phyloP scores from a whole-genome alignment of 2,888 invertebrate species.

The Drosophila gaucha region DNA sequence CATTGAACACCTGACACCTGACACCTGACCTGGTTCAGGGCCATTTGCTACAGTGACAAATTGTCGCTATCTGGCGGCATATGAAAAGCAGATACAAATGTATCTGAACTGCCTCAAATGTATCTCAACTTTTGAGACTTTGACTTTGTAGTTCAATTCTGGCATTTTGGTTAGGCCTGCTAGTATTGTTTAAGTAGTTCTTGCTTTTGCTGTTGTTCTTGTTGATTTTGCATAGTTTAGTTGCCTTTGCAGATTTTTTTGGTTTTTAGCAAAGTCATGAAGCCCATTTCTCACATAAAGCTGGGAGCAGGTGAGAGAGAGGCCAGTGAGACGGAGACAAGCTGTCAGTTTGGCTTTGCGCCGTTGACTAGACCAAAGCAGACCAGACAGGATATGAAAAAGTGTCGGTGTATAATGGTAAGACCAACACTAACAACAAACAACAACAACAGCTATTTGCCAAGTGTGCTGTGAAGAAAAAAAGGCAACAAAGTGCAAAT shows the following conservation, averaged over 20 bases:
- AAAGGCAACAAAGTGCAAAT: constrained; percentile 66
- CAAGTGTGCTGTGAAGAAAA: constrained; percentile 32
- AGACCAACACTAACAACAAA: constrained; percentile 51
- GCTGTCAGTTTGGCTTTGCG: constrained; percentile 64
- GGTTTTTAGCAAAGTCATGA: constrained; percentile 75
- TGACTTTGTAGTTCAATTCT: constrained; percentile 1
- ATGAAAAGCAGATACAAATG: constrained; percentile 8
- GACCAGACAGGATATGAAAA: constrained; percentile 78
- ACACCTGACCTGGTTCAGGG: constrained; percentile 74
- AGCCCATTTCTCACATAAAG: constrained; percentile 66
- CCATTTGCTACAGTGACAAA: constrained; percentile 66
- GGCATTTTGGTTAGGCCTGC: constrained; percentile 40
- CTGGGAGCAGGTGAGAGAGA: not conserved
- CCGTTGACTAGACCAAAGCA: constrained; percentile 59
- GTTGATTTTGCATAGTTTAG: constrained; percentile 59
- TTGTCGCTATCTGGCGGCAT: constrained; percentile 51
- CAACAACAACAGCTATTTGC: constrained; percentile 45
- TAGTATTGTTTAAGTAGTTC: constrained; percentile 56
- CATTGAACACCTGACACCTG: constrained; percentile 61
- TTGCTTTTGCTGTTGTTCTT: constrained; percentile 25
- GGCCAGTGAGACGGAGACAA: constrained; percentile 38
- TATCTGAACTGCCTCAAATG: constrained; percentile 10
- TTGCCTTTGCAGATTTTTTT: constrained; percentile 71
- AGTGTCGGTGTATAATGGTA: constrained; percentile 76
- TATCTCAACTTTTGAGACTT: constrained; percentile 17